A percentile compares a stretch with the other conserved stretches of the same genome.
Conservation (phyloP, 2,113 vertebrate species). For the Colossoma macropomum region DNA sequence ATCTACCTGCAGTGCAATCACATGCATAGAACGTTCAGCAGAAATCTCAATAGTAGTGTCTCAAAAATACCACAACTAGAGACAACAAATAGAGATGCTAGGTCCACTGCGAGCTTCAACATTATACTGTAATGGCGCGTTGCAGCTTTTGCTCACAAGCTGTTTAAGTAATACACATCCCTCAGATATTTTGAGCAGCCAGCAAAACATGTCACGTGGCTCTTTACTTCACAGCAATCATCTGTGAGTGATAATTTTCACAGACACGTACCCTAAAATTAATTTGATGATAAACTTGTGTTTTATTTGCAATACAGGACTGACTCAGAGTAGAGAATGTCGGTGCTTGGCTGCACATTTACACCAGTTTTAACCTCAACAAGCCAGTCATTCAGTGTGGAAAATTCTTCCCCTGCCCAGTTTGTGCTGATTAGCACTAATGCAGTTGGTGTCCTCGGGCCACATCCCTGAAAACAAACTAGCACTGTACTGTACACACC, state of each 20-base stretch:
- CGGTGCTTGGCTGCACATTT: background rate
- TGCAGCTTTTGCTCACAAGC: too few species aligned
- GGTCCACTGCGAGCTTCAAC: background rate
- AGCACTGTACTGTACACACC: slow-evolving; percentile 58
- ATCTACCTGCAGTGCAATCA: background rate
- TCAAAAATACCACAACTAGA: background rate
- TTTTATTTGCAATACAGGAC: background rate
- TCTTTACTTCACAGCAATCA: background rate
- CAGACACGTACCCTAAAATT: background rate
- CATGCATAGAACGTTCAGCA: background rate
- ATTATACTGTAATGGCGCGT: too few species aligned
- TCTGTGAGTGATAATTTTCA: background rate
- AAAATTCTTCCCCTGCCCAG: slow-evolving; percentile 66
- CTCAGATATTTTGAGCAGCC: too few species aligned
- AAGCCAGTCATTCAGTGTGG: slow-evolving; percentile 57
- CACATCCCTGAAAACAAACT: slow-evolving; percentile 70
- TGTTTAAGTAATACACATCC: too few species aligned
- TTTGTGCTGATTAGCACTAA: slow-evolving; percentile 73
- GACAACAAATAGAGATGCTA: background rate
- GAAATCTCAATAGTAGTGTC: background rate
- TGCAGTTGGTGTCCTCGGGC: slow-evolving; percentile 62
- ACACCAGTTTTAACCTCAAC: slow-evolving; percentile 53
- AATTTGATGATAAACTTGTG: background rate
- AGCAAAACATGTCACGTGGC: background rate
- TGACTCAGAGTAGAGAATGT: slow-evolving; percentile 2